phyloP scores from a whole-genome alignment of 64 coral and sea anemone species.

The Pachyseris speciosa region DNA sequence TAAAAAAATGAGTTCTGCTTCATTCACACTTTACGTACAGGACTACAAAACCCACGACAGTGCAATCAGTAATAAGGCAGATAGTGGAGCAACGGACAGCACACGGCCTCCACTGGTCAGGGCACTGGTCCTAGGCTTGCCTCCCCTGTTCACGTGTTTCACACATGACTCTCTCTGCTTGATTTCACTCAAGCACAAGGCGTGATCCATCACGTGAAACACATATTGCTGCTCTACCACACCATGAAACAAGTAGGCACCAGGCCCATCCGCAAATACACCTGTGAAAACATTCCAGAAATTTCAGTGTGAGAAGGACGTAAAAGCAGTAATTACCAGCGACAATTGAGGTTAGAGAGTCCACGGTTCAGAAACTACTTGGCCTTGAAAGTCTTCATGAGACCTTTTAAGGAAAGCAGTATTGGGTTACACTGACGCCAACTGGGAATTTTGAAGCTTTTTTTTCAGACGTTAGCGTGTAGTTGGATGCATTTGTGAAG shows the following conservation, averaged over 20 bases:
- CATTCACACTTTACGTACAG: neutral
- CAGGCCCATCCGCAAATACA: constrained; percentile 85
- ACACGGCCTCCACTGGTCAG: neutral
- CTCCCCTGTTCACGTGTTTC: constrained; percentile 81
- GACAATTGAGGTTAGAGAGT: too few species aligned
- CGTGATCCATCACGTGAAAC: constrained; percentile 98
- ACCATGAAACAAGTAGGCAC: constrained; percentile 89
- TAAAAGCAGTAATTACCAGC: too few species aligned
- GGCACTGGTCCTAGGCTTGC: neutral
- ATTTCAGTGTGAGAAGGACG: too few species aligned
- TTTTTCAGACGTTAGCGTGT: too few species aligned
- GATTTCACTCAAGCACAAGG: constrained; percentile 80
- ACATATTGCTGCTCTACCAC: constrained; percentile 93
- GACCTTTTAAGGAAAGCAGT: too few species aligned
- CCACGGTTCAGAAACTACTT: too few species aligned
- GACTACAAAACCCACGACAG: neutral
- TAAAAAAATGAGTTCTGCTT: neutral
- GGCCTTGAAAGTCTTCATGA: too few species aligned
- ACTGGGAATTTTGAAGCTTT: too few species aligned
- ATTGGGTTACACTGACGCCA: too few species aligned
- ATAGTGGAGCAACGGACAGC: neutral
- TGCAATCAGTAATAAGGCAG: neutral
- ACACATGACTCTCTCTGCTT: constrained; percentile 83
- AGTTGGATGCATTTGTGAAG: too few species aligned
- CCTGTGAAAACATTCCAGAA: constrained; percentile 39